phyloP scores from a whole-genome alignment of 1,140 invertebrate species.

The Bradysia coprophila region DNA sequence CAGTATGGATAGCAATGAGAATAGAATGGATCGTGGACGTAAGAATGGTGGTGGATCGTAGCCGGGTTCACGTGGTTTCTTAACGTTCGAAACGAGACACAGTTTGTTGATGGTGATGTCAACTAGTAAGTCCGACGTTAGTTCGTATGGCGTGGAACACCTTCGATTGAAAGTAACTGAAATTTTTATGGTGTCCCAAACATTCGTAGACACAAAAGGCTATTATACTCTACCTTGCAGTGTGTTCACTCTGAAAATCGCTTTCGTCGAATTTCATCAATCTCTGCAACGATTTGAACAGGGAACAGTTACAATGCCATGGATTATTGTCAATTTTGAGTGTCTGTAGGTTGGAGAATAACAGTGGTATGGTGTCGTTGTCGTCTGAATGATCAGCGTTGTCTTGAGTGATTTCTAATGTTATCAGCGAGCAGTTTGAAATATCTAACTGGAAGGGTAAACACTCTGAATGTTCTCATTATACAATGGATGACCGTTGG shows the following conservation, averaged over 20 bases:
- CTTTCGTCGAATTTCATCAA: background rate
- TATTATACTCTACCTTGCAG: no score
- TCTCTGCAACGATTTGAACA: conserved; percentile 10
- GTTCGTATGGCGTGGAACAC: conserved; percentile 16
- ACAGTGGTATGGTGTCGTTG: no score
- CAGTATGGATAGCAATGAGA: conserved; percentile 16
- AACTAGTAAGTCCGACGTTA: conserved; percentile 11
- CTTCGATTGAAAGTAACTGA: conserved; percentile 9
- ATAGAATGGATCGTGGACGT: conserved; percentile 16
- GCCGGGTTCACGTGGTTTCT: conserved; percentile 1
- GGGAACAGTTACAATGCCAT: conserved; percentile 37
- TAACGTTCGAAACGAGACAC: conserved; percentile 9
- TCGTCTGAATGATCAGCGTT: conserved; percentile 1
- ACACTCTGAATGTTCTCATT: background rate
- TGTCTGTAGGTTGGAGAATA: conserved; percentile 20
- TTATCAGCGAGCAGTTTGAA: conserved; percentile 27
- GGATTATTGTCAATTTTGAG: conserved; percentile 33
- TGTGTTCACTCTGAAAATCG: background rate
- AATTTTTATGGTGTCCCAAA: no score
- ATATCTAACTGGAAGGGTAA: conserved; percentile 12
- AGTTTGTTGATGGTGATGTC: conserved; percentile 14
- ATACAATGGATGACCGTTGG: no score
- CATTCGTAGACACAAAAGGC: no score
- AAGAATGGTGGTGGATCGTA: conserved; percentile 17
- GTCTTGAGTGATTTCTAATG: conserved; percentile 15